These are phyloP conservation scores for Corythoichthys intestinalis DNA, from an alignment of 2,113 vertebrate genomes.

Conservation along the genomic window DNA sequence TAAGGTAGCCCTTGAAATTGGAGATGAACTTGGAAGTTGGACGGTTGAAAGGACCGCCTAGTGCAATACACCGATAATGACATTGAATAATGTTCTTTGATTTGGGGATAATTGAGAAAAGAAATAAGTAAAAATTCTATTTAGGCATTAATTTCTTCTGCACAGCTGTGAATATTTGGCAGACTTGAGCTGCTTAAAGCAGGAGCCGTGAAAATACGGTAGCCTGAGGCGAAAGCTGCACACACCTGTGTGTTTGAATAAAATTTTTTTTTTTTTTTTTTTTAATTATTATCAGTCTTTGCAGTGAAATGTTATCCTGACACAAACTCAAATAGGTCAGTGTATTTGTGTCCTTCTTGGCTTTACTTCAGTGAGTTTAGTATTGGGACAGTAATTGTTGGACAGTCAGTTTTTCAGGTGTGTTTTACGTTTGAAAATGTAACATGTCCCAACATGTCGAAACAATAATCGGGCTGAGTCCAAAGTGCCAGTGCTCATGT, in stretches of 20 bases:
- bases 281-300: background rate
- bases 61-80: background rate
- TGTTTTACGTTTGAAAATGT: slow-evolving; percentile 32
- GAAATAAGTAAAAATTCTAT: background rate
- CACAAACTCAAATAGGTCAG: slow-evolving; percentile 26
- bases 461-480: slow-evolving; percentile 52
- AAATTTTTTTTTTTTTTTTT: slow-evolving; percentile 6
- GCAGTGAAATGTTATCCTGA: slow-evolving; percentile 12
- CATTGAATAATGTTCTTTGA: slow-evolving; percentile 1
- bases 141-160: slow-evolving; percentile 14
- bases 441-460: slow-evolving; percentile 68
- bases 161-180: slow-evolving; percentile 28
- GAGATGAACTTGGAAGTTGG: slow-evolving; percentile 59
- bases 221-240: slow-evolving; percentile 40
- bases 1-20: slow-evolving; percentile 20
- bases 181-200: slow-evolving; percentile 35
- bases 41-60: slow-evolving; percentile 44
- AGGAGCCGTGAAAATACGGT: slow-evolving; percentile 38
- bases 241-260: slow-evolving; percentile 66
- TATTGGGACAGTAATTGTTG: slow-evolving; percentile 1
- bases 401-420: slow-evolving; percentile 54
- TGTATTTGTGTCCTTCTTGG: background rate
- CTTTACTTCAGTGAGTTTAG: slow-evolving; percentile 8
- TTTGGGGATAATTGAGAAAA: slow-evolving; percentile 8
- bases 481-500: slow-evolving; percentile 33